Evolutionary conservation across 1,140 invertebrate species (phyloP), one percentile per base, ranked within the genome.

Genomic region (Drosophila miranda): DNA sequence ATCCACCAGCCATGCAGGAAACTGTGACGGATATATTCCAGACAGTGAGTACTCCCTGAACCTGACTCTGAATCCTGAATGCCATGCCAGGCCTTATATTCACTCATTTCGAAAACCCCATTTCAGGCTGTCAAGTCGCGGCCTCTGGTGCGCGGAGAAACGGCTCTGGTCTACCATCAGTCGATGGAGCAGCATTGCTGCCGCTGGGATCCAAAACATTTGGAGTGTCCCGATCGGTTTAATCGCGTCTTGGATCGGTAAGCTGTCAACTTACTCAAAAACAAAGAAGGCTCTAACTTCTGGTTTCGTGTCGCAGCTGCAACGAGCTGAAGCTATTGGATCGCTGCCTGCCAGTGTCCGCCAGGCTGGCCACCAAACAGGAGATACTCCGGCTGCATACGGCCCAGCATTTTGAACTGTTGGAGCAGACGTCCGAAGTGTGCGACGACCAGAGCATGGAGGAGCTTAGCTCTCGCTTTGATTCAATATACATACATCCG

Each of bases 401-500:
- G 1, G 88, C 93, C 6, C 92, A 94, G 45, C 94, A 93, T 7
- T 93, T 92, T 57, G 93, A 96, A 7, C 90, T 94, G 69, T 90
- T 98, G 4, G 92, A 95, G 90, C 91, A 90, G 6, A 96, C 95
- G 0, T 91, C 95, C 74, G 90, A 92, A 23, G 92, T 92, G 60
- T 90, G 90, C 13, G 92, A 95, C 86, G 51, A 91, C 28, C 92
- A 93, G 11, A 92, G 93, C 66, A 91, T 97, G 63, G 96, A 97
- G 91, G 91, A 93, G 44, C 55, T 96, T 0, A 94, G 96, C 5
- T 94, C 95, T 0, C 94, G 94, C 82, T 98, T 95, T 91, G 97
- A 99, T 90, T 94, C 95, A 11, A 91, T 98, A 78, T 99, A 96
- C 90, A 93, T 98, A 91, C 95, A 98, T 93, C 94, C 96, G 63